Base-by-base conservation (phyloP, 2,797 vertebrate genomes). In the Psittacula echo region DNA sequence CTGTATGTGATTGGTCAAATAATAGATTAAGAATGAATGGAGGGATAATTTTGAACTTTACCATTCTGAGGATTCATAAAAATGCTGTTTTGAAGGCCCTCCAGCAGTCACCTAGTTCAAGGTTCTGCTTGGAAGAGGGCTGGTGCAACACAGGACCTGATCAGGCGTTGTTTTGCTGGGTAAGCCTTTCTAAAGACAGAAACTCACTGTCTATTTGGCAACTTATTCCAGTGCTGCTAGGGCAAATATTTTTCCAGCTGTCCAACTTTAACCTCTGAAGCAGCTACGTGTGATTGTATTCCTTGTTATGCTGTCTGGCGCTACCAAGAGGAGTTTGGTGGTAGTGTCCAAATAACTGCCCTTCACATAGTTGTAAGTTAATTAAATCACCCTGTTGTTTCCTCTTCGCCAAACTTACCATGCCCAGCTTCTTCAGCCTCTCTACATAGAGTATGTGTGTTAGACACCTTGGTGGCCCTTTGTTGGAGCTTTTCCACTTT, bases 401-500 rank as follows among this genome's bases (percentile, higher is more conserved):
- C 32, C 39, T 61, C 39, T 64, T 64, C n/a, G 56, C 10, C 58
- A 47, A 42, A 44, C 8, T 27, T 47, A 47, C 15, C 3, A 22
- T 53, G 21, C 11, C 12, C 34, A 47, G 10, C 27, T 84, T 14
- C 30, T 51, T 85, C 65, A 83, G 23, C 14, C 21, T 92, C 18
- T 53, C 34, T 53, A 10, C 3, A 5, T 2, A 20, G 7, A 3
- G 3, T 39, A 2, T 27, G 11, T 47, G 24, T 20, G 1, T 42
- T 62, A 45, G 68, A 26, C 30, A 53, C 24, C 41, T 44, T 37
- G 13, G 22, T 45, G 61, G n/a, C n/a, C 30, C 11, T 67, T 44
- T 54, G 21, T 22, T 56, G 41, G 10, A 84, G 9, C 13, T 72
- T 77, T 74, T 23, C 9, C 27, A 10, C 61, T 77, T 89, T 82